A percentile compares a stretch with the other conserved stretches of the same genome.
phyloP scores from a whole-genome alignment of 2,113 vertebrate genomes.

The Macrotis lagotis region DNA sequence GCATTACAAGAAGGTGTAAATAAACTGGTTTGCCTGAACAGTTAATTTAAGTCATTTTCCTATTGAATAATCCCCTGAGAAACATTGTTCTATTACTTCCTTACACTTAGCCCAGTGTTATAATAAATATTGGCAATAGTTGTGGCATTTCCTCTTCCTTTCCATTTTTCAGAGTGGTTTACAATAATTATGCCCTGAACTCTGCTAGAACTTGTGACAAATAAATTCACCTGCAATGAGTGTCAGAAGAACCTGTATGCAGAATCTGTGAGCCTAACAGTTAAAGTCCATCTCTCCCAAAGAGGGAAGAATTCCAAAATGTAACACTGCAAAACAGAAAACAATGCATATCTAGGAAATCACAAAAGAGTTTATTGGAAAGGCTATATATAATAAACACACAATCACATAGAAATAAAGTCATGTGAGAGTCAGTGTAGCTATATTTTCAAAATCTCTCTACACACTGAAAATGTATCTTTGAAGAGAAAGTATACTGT shows the following conservation, averaged over 20 bases:
- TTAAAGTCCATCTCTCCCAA: too few relatives aligned
- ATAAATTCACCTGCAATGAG: conserved; percentile 58
- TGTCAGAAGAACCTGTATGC: conserved; percentile 51
- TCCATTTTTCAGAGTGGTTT: conserved; percentile 67
- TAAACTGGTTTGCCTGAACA: conserved; percentile 72
- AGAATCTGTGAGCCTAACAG: conserved; percentile 42
- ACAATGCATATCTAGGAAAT: neutral
- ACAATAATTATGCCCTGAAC: conserved; percentile 59
- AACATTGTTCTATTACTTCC: conserved; percentile 54
- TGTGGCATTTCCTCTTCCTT: conserved; percentile 53
- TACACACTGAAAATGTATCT: neutral
- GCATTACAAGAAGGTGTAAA: conserved; percentile 62
- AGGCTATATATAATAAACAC: neutral
- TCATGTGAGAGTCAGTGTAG: neutral
- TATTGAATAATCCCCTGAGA: conserved; percentile 75
- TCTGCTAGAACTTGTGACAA: conserved; percentile 38
- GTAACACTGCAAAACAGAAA: neutral
- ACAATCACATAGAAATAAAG: neutral
- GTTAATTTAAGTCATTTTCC: conserved; percentile 79
- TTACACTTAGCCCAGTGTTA: conserved; percentile 71
- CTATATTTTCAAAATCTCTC: neutral
- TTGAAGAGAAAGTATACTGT: conserved; percentile 33
- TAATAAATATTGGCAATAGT: conserved; percentile 70
- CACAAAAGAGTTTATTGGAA: conserved; percentile 51
- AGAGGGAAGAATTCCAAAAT: neutral